Conservation (phyloP, 2,888 invertebrate genomes). For the Crocallis elinguaria region DNA sequence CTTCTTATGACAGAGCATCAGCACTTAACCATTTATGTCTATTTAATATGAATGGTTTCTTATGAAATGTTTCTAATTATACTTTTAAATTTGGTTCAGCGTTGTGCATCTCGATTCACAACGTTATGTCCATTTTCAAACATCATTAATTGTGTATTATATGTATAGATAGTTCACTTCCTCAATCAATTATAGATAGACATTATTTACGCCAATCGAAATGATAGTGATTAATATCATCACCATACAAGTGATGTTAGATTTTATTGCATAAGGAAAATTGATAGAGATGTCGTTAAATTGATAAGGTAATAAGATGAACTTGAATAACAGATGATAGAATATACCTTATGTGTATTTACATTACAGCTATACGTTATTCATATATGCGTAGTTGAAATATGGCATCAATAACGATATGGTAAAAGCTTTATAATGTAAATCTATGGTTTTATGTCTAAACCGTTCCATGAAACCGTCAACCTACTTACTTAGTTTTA, state of each 20-base stretch:
- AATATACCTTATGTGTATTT: conserved; percentile 16
- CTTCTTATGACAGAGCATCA: too few relatives aligned
- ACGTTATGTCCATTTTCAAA: too few relatives aligned
- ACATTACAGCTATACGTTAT: conserved; percentile 26
- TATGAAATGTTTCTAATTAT: too few relatives aligned
- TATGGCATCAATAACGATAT: conserved; percentile 37
- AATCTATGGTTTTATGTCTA: conserved; percentile 36
- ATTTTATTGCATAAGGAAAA: background rate
- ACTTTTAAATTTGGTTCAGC: too few relatives aligned
- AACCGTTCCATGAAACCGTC: conserved; percentile 30
- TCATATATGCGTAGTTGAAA: conserved; percentile 30
- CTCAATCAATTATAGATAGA: too few relatives aligned
- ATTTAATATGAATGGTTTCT: too few relatives aligned
- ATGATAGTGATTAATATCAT: background rate
- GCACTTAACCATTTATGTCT: too few relatives aligned
- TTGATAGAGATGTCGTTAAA: conserved; percentile 3
- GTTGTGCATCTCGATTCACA: too few relatives aligned
- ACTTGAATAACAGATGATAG: conserved; percentile 13
- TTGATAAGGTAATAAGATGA: conserved; percentile 16
- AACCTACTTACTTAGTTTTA: conserved; percentile 35
- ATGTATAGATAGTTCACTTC: too few relatives aligned
- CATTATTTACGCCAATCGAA: too few relatives aligned
- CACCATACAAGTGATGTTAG: background rate
- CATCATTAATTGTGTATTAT: too few relatives aligned
- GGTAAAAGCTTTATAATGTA: conserved; percentile 37